phyloP scores from a whole-genome alignment of 2,113 vertebrate genomes.

The Pipa parva region DNA sequence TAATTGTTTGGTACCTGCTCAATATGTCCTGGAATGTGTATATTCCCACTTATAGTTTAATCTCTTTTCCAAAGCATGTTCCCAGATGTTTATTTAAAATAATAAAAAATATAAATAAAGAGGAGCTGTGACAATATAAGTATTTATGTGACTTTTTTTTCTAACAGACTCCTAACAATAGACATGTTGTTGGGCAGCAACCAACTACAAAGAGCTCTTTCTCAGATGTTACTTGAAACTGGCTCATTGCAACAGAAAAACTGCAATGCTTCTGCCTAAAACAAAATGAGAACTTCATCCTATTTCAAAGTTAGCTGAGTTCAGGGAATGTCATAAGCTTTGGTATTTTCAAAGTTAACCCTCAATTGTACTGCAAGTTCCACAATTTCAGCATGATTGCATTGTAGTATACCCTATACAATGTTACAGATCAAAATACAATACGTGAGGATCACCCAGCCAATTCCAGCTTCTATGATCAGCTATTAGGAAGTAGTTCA shows the following conservation, averaged over 20 bases:
- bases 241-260: conserved; percentile 56
- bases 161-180: conserved; percentile 66
- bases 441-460: too few species aligned
- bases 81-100: too few species aligned
- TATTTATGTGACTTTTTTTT: conserved; percentile 58
- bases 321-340: conserved; percentile 7
- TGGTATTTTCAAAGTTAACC: conserved; percentile 15
- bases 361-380: background rate
- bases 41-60: too few species aligned
- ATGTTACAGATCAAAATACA: too few species aligned
- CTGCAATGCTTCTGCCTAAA: conserved; percentile 40
- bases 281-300: conserved; percentile 18
- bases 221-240: conserved; percentile 74
- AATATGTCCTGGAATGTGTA: too few species aligned
- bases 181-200: conserved; percentile 65
- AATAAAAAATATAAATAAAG: conserved; percentile 43
- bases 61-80: too few species aligned
- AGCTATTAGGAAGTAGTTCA: too few species aligned
- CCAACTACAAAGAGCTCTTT: conserved; percentile 71
- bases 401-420: too few species aligned
- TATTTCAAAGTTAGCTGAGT: conserved; percentile 16
- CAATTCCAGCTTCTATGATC: too few species aligned
- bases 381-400: background rate
- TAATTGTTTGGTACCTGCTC: too few species aligned
- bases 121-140: conserved; percentile 62